phyloP scores from a whole-genome alignment of 2,113 vertebrate species.

The pig (Sus scrofa) region T2T-Sscrofa CM000819.6:60755001-60755500 shows the following conservation, averaged over 20 bases:
- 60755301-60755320: background rate
- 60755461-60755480: conserved; percentile 44
- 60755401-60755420: conserved; percentile 40
- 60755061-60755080: background rate
- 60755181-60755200: background rate
- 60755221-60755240: conserved; percentile 32
- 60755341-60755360: background rate
- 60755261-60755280: background rate
- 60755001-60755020: background rate
- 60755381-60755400: background rate
- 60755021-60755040: background rate
- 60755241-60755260: background rate
- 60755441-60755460: background rate
- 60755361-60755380: background rate
- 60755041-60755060: background rate
- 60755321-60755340: background rate
- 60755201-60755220: background rate
- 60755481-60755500: background rate
- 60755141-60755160: conserved; percentile 8
- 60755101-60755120: background rate
- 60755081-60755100: background rate
- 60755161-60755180: background rate
- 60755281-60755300: background rate
- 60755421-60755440: background rate
- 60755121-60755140: background rate